Base-by-base conservation (phyloP, 2,113 vertebrate genomes). In the Cacatua alba region DNA sequence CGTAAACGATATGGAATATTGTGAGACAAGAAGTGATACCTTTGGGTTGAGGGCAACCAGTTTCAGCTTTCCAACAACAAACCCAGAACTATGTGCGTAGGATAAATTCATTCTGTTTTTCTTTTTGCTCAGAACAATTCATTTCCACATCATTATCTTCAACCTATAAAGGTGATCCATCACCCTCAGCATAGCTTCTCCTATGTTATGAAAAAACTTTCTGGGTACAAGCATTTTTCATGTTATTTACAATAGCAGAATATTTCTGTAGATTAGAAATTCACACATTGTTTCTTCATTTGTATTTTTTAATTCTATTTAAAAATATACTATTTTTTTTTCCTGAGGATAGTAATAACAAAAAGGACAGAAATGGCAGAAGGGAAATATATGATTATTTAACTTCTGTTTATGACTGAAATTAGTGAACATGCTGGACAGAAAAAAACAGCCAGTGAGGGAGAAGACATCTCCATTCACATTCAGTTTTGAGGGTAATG, bases 1-100 rank as follows among this genome's bases (percentile, higher is more conserved):
- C 3, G 7, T 41, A 60, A 48, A 21, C 1, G 10, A 9, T 7
- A 46, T 13, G 8, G 21, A 86, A n/a, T 31, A 74, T 2, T 49
- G 4, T 0, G 16, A 75, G 29, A 41, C 7, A 70, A 67, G n/a
- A 26, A 17, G 1, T 15, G 3, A 11, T 55, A 59, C 9, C 1
- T 59, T 49, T 71, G 39, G 1, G 3, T 70, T 70, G 39, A 74
- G 44, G 33, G 7, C 13, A 59, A 35, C 7, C 21, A 49, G 5
- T 71, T 59, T 51, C 55, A 80, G 8, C 18, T 86, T 85, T 86
- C 44, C 44, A 60, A 29, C 26, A 85, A 26, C 7, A 90, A 62
- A 81, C 62, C 0, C 37, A 78, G 83, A 81, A 46, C 51, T 0
- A 39, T 11, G 1, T 28, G 25, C 41, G 4, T 17, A 37, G 8